Evolutionary conservation across 2,113 vertebrate genomes (phyloP), one percentile per base, ranked within the genome.

Genomic region (Perca fluviatilis): DNA sequence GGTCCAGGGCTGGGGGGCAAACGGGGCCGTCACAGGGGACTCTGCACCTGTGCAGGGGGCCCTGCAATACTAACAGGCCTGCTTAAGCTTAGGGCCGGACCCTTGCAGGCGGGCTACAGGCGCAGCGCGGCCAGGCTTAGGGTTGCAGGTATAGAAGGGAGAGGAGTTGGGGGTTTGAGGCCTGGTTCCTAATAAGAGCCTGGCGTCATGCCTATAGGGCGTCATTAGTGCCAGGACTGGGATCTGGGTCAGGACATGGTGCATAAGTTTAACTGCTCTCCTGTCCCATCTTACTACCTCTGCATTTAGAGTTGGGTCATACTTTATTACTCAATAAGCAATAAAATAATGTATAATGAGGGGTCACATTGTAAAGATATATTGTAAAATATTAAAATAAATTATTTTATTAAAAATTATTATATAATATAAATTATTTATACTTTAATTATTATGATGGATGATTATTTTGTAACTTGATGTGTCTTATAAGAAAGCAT

Each of bases 41-140:
- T 77, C 51, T 63, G 93, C 96, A 97, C 97, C 97, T 97, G 97
- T 96, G 95, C 95, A 90, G 90, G 92, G 95, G 95, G 94, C 90
- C 79, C 92, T 85, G 56, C 43, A 27, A 43, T 68, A 78, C 75
- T 86, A 53, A 54, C n/a, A 60, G 81, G 54, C 86, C 82, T 13
- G 12, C 36, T 70, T 57, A 63, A 58, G 80, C 87, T 89, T 8
- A 61, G 78, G 89, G 63, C 62, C 14, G 63, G 84, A 86, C 76
- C 94, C 92, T 95, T 7, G 64, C 65, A 93, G 94, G 91, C 12
- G 82, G 68, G 85, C 78, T 93, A 85, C 54, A 50, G 91, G 90
- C 92, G 71, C 83, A 83, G 78, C 19, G 65, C 3, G 77, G 77
- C 83, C 87, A 71, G 80, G 75, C 78, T 69, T 72, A 74, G 78